phyloP scores from a whole-genome alignment of 2,888 invertebrate genomes.

The Macaria notata region DNA sequence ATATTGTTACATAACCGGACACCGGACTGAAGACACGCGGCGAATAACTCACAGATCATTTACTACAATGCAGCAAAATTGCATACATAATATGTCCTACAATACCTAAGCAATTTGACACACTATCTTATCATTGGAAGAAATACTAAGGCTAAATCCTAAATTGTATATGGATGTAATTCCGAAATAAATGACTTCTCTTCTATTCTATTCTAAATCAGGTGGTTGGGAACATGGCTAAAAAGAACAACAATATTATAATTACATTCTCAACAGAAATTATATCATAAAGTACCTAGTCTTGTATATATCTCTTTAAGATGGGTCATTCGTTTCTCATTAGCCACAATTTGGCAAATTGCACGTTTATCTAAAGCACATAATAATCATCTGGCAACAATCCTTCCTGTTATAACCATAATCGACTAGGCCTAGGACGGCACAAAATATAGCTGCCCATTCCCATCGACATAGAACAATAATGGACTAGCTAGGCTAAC shows the following conservation, averaged over 20 bases:
- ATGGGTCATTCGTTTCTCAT: conserved; percentile 19
- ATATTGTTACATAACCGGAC: conserved; percentile 9
- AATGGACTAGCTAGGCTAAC: too few species aligned
- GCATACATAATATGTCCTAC: too few species aligned
- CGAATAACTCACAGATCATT: conserved; percentile 3
- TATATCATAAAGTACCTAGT: too few species aligned
- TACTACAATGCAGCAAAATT: not conserved
- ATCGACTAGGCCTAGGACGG: conserved; percentile 50
- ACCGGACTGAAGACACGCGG: not conserved
- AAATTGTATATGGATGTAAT: too few species aligned
- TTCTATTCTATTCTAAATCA: too few species aligned
- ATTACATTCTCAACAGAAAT: too few species aligned
- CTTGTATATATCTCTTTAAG: conserved; percentile 3
- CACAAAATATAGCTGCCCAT: conserved; percentile 39
- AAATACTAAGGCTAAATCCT: too few species aligned
- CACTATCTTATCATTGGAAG: too few species aligned
- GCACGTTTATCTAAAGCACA: conserved; percentile 23
- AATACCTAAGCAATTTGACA: too few species aligned
- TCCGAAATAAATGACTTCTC: too few species aligned
- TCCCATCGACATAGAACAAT: conserved; percentile 18
- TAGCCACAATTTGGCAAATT: conserved; percentile 18
- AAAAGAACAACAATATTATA: too few species aligned
- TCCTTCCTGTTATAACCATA: conserved; percentile 30
- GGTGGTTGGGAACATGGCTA: too few species aligned
- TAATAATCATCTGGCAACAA: conserved; percentile 17